These are phyloP conservation scores for Phrynocephalus forsythii DNA, from an alignment of 2,797 vertebrate genomes.

Conservation along the genomic window DNA sequence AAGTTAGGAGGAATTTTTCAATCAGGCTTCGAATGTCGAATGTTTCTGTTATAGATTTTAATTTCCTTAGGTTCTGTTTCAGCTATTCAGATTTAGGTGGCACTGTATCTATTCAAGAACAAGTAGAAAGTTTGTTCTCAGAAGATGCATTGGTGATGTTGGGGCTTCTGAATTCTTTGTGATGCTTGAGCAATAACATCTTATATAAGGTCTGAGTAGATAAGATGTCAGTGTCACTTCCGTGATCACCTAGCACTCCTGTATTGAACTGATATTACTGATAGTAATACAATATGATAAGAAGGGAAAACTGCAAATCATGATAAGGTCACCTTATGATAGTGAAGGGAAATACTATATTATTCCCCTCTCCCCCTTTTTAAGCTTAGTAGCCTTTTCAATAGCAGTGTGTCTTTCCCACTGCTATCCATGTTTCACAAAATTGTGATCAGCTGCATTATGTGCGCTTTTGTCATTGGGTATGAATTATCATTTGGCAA, in stretches of 20 bases:
- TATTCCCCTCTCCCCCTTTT: constrained; percentile 38
- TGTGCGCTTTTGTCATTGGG: neutral
- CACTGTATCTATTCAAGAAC: neutral
- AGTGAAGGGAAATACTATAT: constrained; percentile 32
- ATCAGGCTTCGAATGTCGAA: neutral
- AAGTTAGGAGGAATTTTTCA: neutral
- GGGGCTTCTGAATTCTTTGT: constrained; percentile 51
- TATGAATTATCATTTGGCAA: neutral
- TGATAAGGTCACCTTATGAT: constrained; percentile 35
- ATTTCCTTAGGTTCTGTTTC: neutral
- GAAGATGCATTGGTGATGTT: constrained; percentile 52
- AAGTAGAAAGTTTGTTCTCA: constrained; percentile 10
- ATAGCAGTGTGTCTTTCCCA: constrained; percentile 2
- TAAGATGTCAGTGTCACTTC: constrained; percentile 47
- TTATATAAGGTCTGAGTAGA: constrained; percentile 39
- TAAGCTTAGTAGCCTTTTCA: constrained; percentile 4
- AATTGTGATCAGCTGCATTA: neutral
- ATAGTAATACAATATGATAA: constrained; percentile 55
- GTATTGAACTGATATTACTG: constrained; percentile 35
- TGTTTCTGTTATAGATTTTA: neutral
- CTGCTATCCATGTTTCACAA: constrained; percentile 40
- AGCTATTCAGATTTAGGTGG: neutral
- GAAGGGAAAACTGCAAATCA: constrained; percentile 50
- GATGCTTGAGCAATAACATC: constrained; percentile 27
- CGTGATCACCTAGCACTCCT: constrained; percentile 43